Conservation (phyloP, 2,113 vertebrate species). For the Microcebus griseorufus region DNA sequence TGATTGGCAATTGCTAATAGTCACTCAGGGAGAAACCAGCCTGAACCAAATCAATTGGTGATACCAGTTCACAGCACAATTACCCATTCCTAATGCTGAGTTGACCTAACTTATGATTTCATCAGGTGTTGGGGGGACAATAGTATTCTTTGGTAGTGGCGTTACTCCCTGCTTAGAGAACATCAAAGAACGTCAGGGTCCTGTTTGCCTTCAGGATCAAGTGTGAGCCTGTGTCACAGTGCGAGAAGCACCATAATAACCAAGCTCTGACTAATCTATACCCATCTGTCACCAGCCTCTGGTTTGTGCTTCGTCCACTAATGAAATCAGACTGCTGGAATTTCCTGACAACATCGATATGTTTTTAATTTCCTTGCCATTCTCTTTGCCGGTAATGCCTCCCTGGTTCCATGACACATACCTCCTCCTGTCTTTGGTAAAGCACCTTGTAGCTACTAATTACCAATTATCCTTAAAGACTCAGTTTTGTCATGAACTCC, state of each 20-base stretch:
- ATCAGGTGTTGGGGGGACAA: background rate
- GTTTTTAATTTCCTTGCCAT: background rate
- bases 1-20: background rate
- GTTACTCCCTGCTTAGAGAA: background rate
- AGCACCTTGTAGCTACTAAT: background rate
- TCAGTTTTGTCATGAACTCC: background rate
- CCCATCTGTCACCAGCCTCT: background rate
- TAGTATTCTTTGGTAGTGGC: background rate
- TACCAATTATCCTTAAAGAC: background rate
- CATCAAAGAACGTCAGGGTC: background rate
- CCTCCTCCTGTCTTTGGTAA: background rate
- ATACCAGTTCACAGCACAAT: background rate
- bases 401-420: background rate
- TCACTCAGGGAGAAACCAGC: background rate
- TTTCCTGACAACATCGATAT: background rate
- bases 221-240: background rate
- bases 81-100: background rate
- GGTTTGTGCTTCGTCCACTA: background rate
- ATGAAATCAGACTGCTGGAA: background rate
- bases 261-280: background rate
- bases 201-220: background rate
- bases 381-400: background rate
- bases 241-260: background rate
- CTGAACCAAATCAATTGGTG: background rate
- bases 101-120: background rate